A percentile compares a stretch with the other conserved stretches of the same genome.
Evolutionary conservation across 53 echinoderm and acorn worm species (phyloP).

Genomic region (Antedon mediterranea): DNA sequence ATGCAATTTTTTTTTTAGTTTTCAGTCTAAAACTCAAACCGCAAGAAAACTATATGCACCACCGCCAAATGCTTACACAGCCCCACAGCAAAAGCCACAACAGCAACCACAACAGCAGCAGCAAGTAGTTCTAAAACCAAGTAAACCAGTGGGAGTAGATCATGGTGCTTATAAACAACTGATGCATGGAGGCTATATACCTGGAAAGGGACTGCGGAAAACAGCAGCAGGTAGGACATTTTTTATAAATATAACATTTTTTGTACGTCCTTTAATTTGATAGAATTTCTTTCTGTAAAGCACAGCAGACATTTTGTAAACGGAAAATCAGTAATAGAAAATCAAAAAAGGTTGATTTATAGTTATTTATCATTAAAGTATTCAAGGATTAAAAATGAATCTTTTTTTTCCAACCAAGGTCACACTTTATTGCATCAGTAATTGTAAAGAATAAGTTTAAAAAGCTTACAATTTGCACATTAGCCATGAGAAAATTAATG

Average conservation of each 20-base stretch:
- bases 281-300: too few species aligned
- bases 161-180: slow-evolving; percentile 1
- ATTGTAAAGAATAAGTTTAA: too few species aligned
- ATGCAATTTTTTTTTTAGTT: not conserved
- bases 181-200: not conserved
- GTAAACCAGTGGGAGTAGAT: not conserved
- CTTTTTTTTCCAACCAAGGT: too few species aligned
- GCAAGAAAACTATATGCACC: not conserved
- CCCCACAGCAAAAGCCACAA: not conserved
- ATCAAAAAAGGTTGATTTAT: too few species aligned
- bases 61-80: not conserved
- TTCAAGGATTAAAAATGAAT: too few species aligned
- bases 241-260: not conserved
- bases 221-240: not conserved
- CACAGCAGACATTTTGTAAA: too few species aligned
- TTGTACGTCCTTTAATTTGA: too few species aligned
- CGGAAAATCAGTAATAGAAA: too few species aligned
- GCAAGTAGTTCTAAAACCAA: not conserved
- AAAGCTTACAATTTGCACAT: too few species aligned
- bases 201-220: not conserved
- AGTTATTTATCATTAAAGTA: too few species aligned
- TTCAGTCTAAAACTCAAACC: not conserved
- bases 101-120: not conserved
- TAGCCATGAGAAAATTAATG: too few species aligned
- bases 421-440: too few species aligned